Evolutionary conservation across 2,797 vertebrate genomes (phyloP).

Genomic region (Melanotaenia maccullochi): DNA sequence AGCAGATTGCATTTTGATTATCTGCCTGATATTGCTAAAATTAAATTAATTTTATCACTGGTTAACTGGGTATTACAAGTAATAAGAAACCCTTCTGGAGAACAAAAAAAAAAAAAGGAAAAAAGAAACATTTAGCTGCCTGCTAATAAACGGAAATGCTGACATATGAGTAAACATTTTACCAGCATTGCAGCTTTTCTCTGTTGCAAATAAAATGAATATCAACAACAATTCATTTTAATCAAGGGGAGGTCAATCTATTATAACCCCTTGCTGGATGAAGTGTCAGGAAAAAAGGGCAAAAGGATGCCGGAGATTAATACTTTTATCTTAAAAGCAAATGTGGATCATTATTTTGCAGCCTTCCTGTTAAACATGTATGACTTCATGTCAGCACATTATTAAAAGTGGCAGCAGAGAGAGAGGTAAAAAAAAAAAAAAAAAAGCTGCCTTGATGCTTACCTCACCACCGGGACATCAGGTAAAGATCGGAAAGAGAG

Average conservation of each 20-base stretch:
- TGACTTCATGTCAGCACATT: constrained; percentile 81
- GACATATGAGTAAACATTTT: constrained; percentile 73
- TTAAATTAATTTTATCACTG: constrained; percentile 76
- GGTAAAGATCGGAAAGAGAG: constrained; percentile 40
- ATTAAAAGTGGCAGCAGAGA: constrained; percentile 66
- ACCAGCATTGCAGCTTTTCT: constrained; percentile 75
- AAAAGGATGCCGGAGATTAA: constrained; percentile 75
- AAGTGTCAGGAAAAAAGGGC: constrained; percentile 54
- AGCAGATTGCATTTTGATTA: constrained; percentile 83
- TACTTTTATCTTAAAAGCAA: constrained; percentile 75
- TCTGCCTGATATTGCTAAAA: constrained; percentile 76
- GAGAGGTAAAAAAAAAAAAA: constrained; percentile 14
- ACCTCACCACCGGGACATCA: constrained; percentile 58
- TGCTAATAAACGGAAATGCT: constrained; percentile 78
- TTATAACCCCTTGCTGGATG: constrained; percentile 71
- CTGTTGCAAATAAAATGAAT: constrained; percentile 72
- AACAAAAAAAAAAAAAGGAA: constrained; percentile 48
- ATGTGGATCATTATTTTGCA: constrained; percentile 79
- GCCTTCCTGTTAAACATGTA: constrained; percentile 78
- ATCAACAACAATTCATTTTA: constrained; percentile 79
- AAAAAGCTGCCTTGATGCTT: constrained; percentile 55
- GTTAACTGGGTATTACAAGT: constrained; percentile 78
- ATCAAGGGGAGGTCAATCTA: constrained; percentile 77
- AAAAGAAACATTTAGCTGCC: constrained; percentile 63
- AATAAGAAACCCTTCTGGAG: constrained; percentile 68